A percentile compares a stretch with the other conserved stretches of the same genome.
These are phyloP conservation scores for Sebastolobus altivelis DNA, from an alignment of 2,797 vertebrate species.

Conservation along the genomic window DNA sequence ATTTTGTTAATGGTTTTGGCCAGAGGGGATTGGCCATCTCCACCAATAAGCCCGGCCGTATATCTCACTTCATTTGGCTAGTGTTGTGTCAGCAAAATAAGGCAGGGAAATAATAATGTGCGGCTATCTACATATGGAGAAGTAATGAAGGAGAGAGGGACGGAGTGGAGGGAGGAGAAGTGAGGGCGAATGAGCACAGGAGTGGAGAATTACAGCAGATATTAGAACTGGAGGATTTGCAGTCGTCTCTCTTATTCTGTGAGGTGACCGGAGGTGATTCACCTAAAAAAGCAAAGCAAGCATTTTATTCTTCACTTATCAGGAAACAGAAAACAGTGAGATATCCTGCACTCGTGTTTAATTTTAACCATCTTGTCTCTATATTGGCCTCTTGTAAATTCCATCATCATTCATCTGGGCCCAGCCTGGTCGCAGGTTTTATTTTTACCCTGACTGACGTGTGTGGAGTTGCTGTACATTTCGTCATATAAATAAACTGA, in stretches of 20 bases:
- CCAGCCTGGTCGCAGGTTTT: slow-evolving; percentile 12
- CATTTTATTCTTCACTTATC: slow-evolving; percentile 44
- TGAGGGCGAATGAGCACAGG: slow-evolving; percentile 24
- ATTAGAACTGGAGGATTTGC: slow-evolving; percentile 56
- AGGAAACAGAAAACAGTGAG: slow-evolving; percentile 25
- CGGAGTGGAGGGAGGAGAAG: slow-evolving; percentile 34
- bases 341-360: slow-evolving; percentile 12
- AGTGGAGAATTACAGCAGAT: slow-evolving; percentile 57
- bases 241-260: slow-evolving; percentile 28
- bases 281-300: slow-evolving; percentile 44
- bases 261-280: slow-evolving; percentile 49
- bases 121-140: slow-evolving; percentile 83
- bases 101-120: slow-evolving; percentile 79
- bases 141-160: slow-evolving; percentile 81
- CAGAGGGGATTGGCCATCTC: slow-evolving; percentile 83
- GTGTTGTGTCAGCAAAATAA: slow-evolving; percentile 83
- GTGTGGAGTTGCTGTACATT: slow-evolving; percentile 56
- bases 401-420: slow-evolving; percentile 1
- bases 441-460: slow-evolving; percentile 27
- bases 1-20: slow-evolving; percentile 81
- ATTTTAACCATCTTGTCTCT: slow-evolving; percentile 30
- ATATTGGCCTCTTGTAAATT: slow-evolving; percentile 24
- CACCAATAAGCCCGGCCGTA: slow-evolving; percentile 79
- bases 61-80: slow-evolving; percentile 88
- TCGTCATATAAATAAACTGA: slow-evolving; percentile 59